Conservation (phyloP, 2,797 vertebrate species). For the Coendou prehensilis region DNA sequence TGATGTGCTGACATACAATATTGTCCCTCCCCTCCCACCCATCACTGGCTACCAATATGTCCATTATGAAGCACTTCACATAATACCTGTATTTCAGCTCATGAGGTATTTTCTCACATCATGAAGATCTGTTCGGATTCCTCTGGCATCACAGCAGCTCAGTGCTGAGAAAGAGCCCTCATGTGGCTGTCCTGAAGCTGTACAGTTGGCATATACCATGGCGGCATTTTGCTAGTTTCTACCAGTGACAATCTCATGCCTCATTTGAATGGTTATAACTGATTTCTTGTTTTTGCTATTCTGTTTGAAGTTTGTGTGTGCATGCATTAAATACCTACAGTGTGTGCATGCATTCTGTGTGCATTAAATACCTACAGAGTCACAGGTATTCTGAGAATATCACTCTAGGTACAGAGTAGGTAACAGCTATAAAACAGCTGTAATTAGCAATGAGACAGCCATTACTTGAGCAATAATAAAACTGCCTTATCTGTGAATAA, state of each 20-base stretch:
- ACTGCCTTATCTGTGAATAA: background rate
- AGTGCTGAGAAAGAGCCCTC: conserved; percentile 22
- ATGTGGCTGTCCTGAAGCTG: background rate
- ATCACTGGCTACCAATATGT: background rate
- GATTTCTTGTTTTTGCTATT: background rate
- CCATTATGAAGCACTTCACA: background rate
- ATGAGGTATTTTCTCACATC: background rate
- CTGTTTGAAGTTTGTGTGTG: background rate
- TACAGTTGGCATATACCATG: accelerated
- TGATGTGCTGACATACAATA: background rate
- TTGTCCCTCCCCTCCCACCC: no score
- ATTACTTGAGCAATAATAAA: background rate
- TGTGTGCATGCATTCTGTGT: no score
- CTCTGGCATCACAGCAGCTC: background rate
- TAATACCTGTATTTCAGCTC: background rate
- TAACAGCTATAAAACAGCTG: background rate
- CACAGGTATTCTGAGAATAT: background rate
- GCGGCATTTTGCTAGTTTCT: background rate
- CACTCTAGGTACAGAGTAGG: background rate
- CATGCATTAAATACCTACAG: background rate
- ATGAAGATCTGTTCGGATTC: background rate
- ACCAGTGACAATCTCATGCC: background rate
- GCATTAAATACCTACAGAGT: background rate
- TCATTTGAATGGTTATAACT: background rate
- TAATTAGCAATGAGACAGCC: background rate